Percentiles rank a stretch among this genome's conserved stretches.
These are phyloP conservation scores for Nipponacmea schrenckii DNA, from an alignment of 2,888 invertebrate species.

Conservation along the genomic window DNA sequence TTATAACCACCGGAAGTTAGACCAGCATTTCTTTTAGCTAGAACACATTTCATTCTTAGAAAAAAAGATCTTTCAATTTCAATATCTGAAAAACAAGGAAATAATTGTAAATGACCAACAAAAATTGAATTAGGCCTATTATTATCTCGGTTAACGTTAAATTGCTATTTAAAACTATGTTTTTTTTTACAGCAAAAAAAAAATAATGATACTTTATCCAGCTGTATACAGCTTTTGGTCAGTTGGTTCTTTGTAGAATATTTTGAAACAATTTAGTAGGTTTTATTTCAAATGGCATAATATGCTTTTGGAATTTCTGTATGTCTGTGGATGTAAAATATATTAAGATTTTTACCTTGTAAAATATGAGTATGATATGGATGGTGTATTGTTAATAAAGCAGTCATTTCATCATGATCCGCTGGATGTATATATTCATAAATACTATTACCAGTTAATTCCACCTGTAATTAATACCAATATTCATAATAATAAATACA, in stretches of 20 bases:
- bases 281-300: no score
- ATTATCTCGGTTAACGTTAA: no score
- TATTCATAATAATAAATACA: conserved; percentile 8
- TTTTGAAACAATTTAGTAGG: no score
- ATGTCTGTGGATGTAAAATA: no score
- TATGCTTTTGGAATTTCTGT: no score
- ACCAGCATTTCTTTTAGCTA: conserved; percentile 96
- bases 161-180: no score
- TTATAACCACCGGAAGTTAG: conserved; percentile 94
- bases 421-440: conserved; percentile 95
- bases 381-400: conserved; percentile 61
- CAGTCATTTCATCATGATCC: conserved; percentile 92
- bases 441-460: conserved; percentile 96
- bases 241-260: no score
- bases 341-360: conserved; percentile 44
- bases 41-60: conserved; percentile 95
- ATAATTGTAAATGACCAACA: not conserved
- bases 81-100: conserved; percentile 69
- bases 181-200: no score
- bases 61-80: conserved; percentile 94
- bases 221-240: no score
- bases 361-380: conserved; percentile 56
- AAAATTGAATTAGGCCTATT: not conserved
- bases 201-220: no score
- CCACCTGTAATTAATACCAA: conserved; percentile 77